Conservation (phyloP, 2,797 vertebrate species). For the Anas bernieri region DNA sequence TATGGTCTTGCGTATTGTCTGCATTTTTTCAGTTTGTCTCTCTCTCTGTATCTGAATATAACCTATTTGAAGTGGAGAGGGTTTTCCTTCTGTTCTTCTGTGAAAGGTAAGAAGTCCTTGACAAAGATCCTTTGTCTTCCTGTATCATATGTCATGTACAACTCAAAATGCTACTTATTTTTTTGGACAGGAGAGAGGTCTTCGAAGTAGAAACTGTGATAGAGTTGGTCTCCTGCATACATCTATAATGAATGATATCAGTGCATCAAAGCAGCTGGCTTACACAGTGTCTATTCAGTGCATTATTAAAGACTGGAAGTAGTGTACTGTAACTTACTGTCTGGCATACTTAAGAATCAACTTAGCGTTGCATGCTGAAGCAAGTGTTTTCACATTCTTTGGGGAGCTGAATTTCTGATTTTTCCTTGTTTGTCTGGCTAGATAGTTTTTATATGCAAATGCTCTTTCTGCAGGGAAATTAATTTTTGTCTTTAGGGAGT, state of each 20-base stretch:
- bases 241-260: accelerated
- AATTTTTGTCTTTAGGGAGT: not conserved
- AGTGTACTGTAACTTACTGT: not conserved
- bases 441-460: not conserved
- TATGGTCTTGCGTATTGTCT: not conserved
- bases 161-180: not conserved
- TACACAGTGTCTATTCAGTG: not conserved
- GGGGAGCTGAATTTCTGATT: not conserved
- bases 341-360: not conserved
- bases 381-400: not conserved
- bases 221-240: not conserved
- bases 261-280: not conserved
- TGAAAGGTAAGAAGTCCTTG: not conserved
- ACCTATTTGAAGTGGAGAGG: not conserved
- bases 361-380: not conserved
- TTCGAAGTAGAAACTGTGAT: not conserved
- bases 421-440: not conserved
- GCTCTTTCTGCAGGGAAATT: not conserved
- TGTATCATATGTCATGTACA: accelerated
- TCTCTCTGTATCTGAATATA: not conserved
- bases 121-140: not conserved
- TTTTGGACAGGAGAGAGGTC: not conserved
- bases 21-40: not conserved
- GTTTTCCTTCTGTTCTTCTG: not conserved
- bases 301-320: not conserved